Evolutionary conservation across 2,888 invertebrate species (phyloP), one percentile per base, ranked within the genome.

Genomic region (Eupithecia centaureata): DNA sequence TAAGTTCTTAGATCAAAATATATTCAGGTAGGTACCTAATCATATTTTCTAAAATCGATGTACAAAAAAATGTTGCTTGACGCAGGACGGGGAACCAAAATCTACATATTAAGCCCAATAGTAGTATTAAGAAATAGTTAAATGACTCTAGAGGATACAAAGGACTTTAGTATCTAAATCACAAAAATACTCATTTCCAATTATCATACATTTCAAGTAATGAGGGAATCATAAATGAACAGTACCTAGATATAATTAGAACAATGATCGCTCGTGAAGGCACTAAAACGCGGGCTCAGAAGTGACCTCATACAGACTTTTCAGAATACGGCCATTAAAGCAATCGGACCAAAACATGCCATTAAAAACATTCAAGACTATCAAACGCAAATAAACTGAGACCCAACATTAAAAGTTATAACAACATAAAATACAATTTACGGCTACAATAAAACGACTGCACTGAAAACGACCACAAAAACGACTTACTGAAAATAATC

Each of bases 381-480:
- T 68, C 68, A 62, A 65, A 69, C 59, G 56, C 65, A 63, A 65
- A 65, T 63, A 69, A 69, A 62, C 68, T 65, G 59, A 63, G 63
- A 63, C 69, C 68, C 65, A 28, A 61, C 64, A 68, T 65, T 60
- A 69, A 69, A 69, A 69, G 62, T 69, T 65, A 69, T 60, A 60
- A 65, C 69, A 60, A 25, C 62, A 65, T 65, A 63, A 69, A 69
- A 62, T 42, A 60, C 58, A 65, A 67, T 63, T 63, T 67, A 63
- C 61, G 65, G 67, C 61, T 28, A 27, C 64, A 52, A 64, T 61
- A 52, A 61, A 70, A 35, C 60, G 65, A 65, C 68, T 70, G 56
- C 64, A 73, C 61, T 73, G 70, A 73, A 75, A 72, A 51, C 60
- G 58, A 67, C 64, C 68, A 65, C 68, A 61, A 74, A 66, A 64